These are phyloP conservation scores for Habrosyne pyritoides DNA, from an alignment of 2,888 invertebrate genomes.

Conservation along the genomic window DNA sequence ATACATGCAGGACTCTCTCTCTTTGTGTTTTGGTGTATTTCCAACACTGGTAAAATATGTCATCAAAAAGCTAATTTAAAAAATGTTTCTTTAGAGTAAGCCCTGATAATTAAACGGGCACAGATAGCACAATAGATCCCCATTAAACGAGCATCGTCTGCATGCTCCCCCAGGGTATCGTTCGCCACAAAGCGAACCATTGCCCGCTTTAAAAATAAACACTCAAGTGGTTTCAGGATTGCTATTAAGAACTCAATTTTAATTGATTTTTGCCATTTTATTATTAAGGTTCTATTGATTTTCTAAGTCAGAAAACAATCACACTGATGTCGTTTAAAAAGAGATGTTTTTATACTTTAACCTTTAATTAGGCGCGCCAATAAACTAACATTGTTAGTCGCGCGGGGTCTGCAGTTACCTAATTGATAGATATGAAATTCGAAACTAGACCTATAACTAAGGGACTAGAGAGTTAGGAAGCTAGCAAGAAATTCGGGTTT, in stretches of 20 bases:
- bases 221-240: conserved; percentile 34
- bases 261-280: conserved; percentile 46
- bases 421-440: no score
- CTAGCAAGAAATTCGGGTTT: no score
- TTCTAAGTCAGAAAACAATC: not conserved
- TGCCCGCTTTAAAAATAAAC: conserved; percentile 58
- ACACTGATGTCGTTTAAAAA: no score
- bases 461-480: no score
- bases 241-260: conserved; percentile 47
- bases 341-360: no score
- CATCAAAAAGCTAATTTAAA: not conserved
- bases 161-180: conserved; percentile 61
- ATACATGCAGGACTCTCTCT: not conserved
- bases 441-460: no score
- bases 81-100: conserved; percentile 9
- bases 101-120: conserved; percentile 42
- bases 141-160: conserved; percentile 60
- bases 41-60: not conserved
- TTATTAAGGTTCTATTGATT: not conserved
- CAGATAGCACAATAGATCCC: conserved; percentile 66
- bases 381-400: no score
- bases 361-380: no score
- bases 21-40: not conserved
- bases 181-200: conserved; percentile 28
- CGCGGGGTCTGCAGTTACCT: no score